Evolutionary conservation across 2,113 vertebrate genomes (phyloP).

Genomic region (Bubo blakistoni): DNA sequence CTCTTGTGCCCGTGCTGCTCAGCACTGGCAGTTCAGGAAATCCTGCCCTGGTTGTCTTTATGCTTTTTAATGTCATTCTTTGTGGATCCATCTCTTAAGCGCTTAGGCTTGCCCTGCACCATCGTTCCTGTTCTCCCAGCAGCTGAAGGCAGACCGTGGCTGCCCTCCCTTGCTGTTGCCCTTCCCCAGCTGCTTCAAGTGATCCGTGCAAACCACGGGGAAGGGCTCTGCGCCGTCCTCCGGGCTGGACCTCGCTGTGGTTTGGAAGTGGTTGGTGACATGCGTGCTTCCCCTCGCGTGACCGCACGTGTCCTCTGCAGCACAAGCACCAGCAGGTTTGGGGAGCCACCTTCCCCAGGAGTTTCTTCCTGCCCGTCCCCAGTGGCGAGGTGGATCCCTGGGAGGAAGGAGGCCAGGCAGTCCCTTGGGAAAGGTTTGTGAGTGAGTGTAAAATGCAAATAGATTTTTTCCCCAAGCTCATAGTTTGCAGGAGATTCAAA

Average conservation of each 20-base stretch:
- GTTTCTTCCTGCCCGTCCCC: not conserved
- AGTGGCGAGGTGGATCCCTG: accelerated
- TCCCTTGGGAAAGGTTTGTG: not conserved
- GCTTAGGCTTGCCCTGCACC: not conserved
- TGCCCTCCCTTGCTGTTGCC: not conserved
- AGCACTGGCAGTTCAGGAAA: not conserved
- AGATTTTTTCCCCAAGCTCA: not conserved
- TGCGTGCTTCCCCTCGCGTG: accelerated
- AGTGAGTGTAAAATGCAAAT: not conserved
- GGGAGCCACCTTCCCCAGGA: accelerated
- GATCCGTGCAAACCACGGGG: accelerated
- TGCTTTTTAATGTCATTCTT: not conserved
- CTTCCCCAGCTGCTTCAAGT: accelerated
- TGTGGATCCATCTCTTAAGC: not conserved
- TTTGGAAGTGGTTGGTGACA: not conserved
- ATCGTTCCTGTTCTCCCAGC: accelerated
- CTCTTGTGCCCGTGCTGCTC: not conserved
- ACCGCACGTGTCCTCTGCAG: accelerated
- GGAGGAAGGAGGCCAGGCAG: not conserved
- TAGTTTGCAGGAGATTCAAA: not conserved
- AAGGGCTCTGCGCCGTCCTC: not conserved
- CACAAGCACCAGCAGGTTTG: not conserved
- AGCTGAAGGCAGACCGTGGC: accelerated
- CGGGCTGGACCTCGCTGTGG: not conserved
- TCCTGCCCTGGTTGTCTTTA: not conserved